Evolutionary conservation across 2,113 vertebrate species (phyloP), one percentile per base, ranked within the genome.

Genomic region (Centropus unirufus): DNA sequence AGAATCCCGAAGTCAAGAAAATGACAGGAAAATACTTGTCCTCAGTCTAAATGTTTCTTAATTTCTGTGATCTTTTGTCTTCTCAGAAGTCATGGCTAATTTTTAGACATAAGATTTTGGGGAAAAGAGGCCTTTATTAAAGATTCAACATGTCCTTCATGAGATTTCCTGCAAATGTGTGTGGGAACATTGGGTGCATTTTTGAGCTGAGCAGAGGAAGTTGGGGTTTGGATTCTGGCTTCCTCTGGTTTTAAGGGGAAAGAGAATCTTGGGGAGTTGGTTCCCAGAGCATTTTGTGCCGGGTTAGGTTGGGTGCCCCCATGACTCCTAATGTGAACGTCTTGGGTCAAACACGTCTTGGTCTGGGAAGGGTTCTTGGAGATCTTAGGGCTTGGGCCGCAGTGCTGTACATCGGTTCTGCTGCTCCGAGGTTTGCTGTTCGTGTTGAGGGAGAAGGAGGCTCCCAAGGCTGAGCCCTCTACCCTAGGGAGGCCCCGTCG

Each of bases 271-370:
- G 44, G 40, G 0, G 3, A 57, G 47, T 14, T 72, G 52, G 44
- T 67, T 76, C 58, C 34, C 24, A 22, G 59, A 51, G 46, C 5
- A 3, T 62, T 51, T 26, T 57, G 70, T 15, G 51, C 17, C 52
- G 36, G 36, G 36, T 36, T 36, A 36, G 36, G 36, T 36, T 36
- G 36, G 36, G 36, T 36, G 36, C 36, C 36, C 36, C 36, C 36
- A 9, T 36, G 36, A 36, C 36, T 36, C 36, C 36, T 44, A 6
- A 20, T 39, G 63, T 16, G 49, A 79, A 36, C 2, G 4, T 42
- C 74, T 75, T 0, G 1, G 20, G 24, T 59, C 22, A 27, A 70
- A 20, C 0, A 1, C 21, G 15, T n/a, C n/a, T 76, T 49, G 26
- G 4, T 70, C 39, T 66, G 32, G 27, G 63, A 32, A 55, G 23